Base-by-base conservation (phyloP, 2,113 vertebrate species). In the Calidris pygmaea region DNA sequence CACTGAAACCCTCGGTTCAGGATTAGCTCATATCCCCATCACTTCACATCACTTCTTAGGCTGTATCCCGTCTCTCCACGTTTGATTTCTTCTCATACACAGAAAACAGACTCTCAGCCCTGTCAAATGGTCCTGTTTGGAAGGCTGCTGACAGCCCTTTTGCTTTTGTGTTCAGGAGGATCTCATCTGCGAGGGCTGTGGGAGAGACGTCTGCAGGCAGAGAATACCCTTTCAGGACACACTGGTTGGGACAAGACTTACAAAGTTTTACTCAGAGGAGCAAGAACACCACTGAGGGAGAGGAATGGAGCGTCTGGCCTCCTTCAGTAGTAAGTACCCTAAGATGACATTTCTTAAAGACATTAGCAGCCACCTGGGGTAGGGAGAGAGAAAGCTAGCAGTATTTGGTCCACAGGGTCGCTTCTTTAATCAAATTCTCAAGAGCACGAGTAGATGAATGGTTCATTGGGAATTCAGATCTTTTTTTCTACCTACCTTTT, bases 241-340 rank as follows among this genome's bases (percentile, higher is more conserved):
- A 2, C 56, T 27, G 53, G 7, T 7, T 32, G 58, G 55, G 60
- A 77, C 77, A 43, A 55, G 48, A 82, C 32, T 95, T 53, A 53
- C 52, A 53, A 0, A 30, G 56, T 60, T 53, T 66, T 24, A 45
- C 72, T 63, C 9, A 15, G 22, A 43, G 88, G 77, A 95, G 43
- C 78, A 58, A 20, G 19, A 80, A 9, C 62, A 81, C 62, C 53
- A 4, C 6, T 7, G 1, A 63, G 60, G 72, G 62, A 78, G 10
- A 47, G 92, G 14, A 11, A 99, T 99, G 99, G 99, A 99, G 84
- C 97, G 98, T 23, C 91, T 99, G 72, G 98, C 99, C 52, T 99
- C 99, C 74, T 99, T 99, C 94, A 98, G 99, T 76, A 99, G 99
- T 99, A 97, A 98, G 99, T 99, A 92, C 70, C 34, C 1, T 0